Conservation (phyloP, 2,113 vertebrate genomes). For the Edolisoma coerulescens region DNA sequence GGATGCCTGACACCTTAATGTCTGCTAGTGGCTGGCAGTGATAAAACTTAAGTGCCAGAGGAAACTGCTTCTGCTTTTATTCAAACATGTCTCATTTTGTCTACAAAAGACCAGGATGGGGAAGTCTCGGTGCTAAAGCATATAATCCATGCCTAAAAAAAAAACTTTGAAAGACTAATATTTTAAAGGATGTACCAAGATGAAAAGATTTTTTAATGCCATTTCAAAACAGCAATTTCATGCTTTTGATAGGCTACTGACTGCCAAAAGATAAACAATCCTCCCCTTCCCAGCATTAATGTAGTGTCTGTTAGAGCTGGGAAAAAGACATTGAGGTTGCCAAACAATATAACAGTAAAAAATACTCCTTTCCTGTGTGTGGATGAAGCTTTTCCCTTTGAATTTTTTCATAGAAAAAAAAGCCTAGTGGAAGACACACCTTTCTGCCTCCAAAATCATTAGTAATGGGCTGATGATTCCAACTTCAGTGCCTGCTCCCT, state of each 20-base stretch:
- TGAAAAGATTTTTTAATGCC: neutral
- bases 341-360: neutral
- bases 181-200: neutral
- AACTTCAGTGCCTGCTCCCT: neutral
- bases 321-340: neutral
- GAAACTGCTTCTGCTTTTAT: neutral
- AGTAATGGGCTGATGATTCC: neutral
- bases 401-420: neutral
- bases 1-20: neutral
- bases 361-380: neutral
- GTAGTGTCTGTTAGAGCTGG: neutral
- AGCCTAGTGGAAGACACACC: accelerated
- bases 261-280: neutral
- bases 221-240: conserved; percentile 13
- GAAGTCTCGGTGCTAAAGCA: neutral
- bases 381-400: neutral
- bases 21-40: neutral
- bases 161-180: neutral
- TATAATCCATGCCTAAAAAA: neutral
- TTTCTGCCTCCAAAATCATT: neutral
- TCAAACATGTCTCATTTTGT: neutral
- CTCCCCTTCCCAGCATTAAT: neutral
- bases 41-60: neutral
- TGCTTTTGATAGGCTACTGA: neutral
- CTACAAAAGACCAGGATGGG: neutral